Evolutionary conservation across 2,888 invertebrate species (phyloP).

Genomic region (Anagyrus pseudococci): DNA sequence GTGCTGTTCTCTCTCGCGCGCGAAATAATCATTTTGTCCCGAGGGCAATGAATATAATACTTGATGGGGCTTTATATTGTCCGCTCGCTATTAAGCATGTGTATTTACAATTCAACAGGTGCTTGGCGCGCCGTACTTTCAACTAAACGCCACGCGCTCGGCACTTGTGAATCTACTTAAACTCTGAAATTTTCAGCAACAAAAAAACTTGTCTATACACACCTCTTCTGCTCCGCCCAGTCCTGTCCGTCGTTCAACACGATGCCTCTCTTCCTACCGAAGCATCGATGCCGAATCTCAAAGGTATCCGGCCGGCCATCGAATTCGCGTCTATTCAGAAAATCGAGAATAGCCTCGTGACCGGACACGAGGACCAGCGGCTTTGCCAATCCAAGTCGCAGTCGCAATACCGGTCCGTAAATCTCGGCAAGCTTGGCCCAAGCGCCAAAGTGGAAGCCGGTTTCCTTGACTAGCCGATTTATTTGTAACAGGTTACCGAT

Average conservation of each 20-base stretch:
- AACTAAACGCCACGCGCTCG: no score
- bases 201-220: no score
- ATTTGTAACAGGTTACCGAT: constrained; percentile 65
- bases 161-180: no score
- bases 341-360: constrained; percentile 69
- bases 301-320: constrained; percentile 76
- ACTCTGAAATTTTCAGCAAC: no score
- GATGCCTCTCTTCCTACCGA: constrained; percentile 72
- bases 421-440: constrained; percentile 67
- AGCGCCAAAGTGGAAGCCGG: constrained; percentile 68
- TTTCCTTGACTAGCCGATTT: constrained; percentile 55
- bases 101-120: no score
- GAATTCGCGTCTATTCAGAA: constrained; percentile 70
- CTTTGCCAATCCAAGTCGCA: constrained; percentile 68
- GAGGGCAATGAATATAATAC: no score
- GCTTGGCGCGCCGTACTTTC: no score
- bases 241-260: constrained; percentile 73
- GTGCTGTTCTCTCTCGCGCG: no score
- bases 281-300: constrained; percentile 69
- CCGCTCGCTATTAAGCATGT: no score
- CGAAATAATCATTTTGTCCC: no score
- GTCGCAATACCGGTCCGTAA: constrained; percentile 72
- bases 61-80: no score
- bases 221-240: constrained; percentile 72
- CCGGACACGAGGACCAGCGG: constrained; percentile 70